Evolutionary conservation across 1,140 invertebrate species (phyloP), one percentile per base, ranked within the genome.

Genomic region (Maniola jurtina): DNA sequence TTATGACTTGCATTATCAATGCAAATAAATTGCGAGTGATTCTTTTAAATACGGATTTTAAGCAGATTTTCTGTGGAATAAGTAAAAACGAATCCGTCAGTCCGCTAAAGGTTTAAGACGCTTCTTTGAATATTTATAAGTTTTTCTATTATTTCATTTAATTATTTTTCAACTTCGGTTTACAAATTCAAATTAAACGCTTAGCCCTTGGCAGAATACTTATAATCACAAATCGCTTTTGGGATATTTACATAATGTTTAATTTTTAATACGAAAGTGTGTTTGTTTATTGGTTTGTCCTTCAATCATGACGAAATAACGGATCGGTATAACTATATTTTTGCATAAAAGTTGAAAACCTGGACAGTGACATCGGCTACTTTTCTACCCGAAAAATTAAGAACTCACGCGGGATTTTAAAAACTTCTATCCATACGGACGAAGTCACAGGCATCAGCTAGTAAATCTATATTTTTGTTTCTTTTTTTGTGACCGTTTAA

Each of bases 21-120:
- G 70, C 75, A 88, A 89, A 90, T 88, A 90, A 90, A 90, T 88
- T 89, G 85, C 77, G 77, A 89, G 85, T 88, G 86, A 90, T 90
- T 89, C 88, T 89, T 90, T 90, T 86, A 90, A 81, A 90, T 90
- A 84, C 83, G 81, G 86, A 89, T 90, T 90, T 90, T 88, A 90
- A 89, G 85, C 86, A 89, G 88, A 89, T 89, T 88, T 89, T 86
- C 83, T 86, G 86, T 84, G 79, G 86, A 88, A 87, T 88, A 88
- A 90, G 85, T 88, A 88, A 88, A 90, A 88, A 88, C 86, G 88
- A 84, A 88, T 88, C 83, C 86, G 88, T 90, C 86, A 88, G 79
- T 77, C 81, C 68, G 79, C 82, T 78, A 84, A 85, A 87, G 81
- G 84, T 81, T 88, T 87, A 85, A 80, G 73, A 73, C 77, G 70